Percentiles rank a stretch among this genome's conserved stretches.
Conservation (phyloP, 2,113 vertebrate species). For the Piaya cayana region DNA sequence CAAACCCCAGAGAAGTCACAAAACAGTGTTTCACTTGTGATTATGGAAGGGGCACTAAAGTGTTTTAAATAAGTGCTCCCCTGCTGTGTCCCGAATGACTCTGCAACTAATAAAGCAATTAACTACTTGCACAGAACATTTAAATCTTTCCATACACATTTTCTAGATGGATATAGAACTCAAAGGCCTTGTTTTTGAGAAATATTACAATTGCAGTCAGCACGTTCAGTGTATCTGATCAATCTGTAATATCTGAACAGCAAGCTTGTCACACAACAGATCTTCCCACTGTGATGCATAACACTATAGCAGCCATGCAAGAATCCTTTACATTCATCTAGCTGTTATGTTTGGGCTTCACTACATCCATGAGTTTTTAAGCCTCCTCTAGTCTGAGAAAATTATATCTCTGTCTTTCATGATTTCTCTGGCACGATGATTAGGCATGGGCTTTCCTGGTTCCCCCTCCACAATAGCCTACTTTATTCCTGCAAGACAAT, state of each 20-base stretch:
- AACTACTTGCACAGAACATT: neutral
- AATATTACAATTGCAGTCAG: neutral
- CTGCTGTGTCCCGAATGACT: neutral
- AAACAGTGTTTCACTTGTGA: neutral
- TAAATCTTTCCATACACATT: neutral
- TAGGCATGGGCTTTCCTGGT: neutral
- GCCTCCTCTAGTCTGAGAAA: neutral
- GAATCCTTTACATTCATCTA: neutral
- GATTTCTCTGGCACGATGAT: neutral
- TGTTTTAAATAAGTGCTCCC: neutral
- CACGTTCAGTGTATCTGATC: neutral
- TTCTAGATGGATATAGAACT: neutral
- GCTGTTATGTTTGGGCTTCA: neutral
- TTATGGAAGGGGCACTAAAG: neutral
- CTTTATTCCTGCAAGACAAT: neutral
- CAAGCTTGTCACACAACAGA: neutral
- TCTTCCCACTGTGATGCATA: neutral
- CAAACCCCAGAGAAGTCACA: neutral
- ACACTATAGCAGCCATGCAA: fast-evolving
- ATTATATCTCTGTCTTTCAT: fast-evolving
- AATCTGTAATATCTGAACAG: neutral
- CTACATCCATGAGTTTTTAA: neutral
- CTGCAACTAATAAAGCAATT: neutral
- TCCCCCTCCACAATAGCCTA: neutral
- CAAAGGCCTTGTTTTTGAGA: neutral